Evolutionary conservation across 2,888 invertebrate genomes (phyloP), one percentile per base, ranked within the genome.

Genomic region (Piscicola geometra): DNA sequence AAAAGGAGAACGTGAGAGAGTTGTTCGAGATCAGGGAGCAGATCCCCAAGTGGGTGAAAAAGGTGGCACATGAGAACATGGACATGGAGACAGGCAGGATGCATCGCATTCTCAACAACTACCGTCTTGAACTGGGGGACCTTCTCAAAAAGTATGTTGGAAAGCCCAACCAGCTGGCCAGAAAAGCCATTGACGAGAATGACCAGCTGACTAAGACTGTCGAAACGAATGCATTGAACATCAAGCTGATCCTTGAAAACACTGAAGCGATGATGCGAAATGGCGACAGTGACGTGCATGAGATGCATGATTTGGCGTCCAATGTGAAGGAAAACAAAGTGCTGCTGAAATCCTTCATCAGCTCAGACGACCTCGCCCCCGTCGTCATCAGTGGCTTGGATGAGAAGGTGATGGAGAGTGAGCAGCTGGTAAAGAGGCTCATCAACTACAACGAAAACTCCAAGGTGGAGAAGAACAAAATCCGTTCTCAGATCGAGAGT

Each of bases 261-360:
- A 73, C 56, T 28, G 73, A 73, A n/a, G 73, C 73, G n/a, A 73
- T 73, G 73, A 73, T 35, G 64, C 33, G 60, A 21, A 50, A 56
- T 18, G 73, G 73, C 2, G 73, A 73, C 32, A 73, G 73, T 25
- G 41, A 64, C 41, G 41, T 73, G 0, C 73, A 73, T 25, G 73
- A 73, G 35, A 73, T 73, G 73, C 73, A 73, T 36, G 73, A 73
- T 25, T 36, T 73, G 64, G 73, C 73, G 9, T 73, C 73, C 64
- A 73, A 64, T 32, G 73, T 73, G n/a, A 73, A 73, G 28, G 73
- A 73, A 64, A 73, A 73, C 36, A 73, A 64, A 73, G 52, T 73
- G n/a, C 36, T 73, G 2, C 52, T 73, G 2, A 64, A 60, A 25
- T 73, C 73, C 18, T 60, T 64, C 35, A 56, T 35, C 25, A 73